Conservation (phyloP, 1,140 invertebrate genomes). For the Littorina saxatilis region DNA sequence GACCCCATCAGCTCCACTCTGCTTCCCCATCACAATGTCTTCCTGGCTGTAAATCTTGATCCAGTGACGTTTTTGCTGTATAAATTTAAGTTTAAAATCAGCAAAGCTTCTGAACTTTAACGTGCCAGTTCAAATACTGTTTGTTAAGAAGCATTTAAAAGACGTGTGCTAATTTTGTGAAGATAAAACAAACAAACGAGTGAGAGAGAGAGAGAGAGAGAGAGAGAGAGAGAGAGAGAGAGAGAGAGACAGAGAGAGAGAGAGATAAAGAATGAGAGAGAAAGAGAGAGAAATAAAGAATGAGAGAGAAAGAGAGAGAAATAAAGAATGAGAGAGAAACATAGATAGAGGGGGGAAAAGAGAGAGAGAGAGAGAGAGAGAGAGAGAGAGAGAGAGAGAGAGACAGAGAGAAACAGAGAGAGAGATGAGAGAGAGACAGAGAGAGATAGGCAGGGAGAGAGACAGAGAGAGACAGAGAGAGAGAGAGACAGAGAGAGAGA, state of each 20-base stretch:
- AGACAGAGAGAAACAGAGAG: neutral
- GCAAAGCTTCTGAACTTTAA: too few relatives aligned
- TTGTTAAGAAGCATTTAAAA: too few relatives aligned
- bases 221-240: constrained; percentile 11
- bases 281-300: neutral
- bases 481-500: neutral
- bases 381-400: neutral
- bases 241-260: neutral
- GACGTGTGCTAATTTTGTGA: too few relatives aligned
- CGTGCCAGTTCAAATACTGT: too few relatives aligned
- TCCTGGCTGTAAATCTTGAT: too few relatives aligned
- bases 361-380: constrained; percentile 8
- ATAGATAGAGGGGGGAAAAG: neutral
- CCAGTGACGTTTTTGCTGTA: too few relatives aligned
- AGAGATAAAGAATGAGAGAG: neutral
- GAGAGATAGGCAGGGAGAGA: neutral
- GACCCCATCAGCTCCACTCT: too few relatives aligned
- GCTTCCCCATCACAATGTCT: too few relatives aligned
- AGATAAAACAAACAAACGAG: too few relatives aligned
- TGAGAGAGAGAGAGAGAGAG: constrained; percentile 15
- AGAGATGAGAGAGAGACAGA: neutral
- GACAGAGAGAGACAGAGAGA: constrained; percentile 12
- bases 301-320: neutral
- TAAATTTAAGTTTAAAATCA: too few relatives aligned
- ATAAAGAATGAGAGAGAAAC: neutral